phyloP scores from a whole-genome alignment of 1,140 invertebrate species.

The Zelostemma sp. region DNA sequence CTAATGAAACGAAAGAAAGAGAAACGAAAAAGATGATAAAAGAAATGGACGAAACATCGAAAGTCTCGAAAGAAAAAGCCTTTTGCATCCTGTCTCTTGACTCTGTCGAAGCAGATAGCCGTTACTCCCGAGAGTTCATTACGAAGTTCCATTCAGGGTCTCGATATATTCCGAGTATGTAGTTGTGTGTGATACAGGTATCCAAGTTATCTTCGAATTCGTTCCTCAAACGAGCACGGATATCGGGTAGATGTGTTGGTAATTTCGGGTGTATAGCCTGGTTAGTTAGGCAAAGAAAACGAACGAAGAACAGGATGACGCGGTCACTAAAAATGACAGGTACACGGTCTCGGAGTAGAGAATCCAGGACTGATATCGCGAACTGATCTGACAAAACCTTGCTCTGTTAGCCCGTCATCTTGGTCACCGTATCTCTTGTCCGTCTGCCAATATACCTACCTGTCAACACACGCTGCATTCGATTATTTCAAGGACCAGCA shows the following conservation, averaged over 20 bases:
- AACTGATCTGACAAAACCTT: slow-evolving; percentile 67
- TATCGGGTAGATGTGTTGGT: slow-evolving; percentile 39
- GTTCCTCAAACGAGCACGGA: slow-evolving; percentile 17
- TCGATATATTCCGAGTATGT: slow-evolving; percentile 12
- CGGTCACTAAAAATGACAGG: slow-evolving; percentile 70
- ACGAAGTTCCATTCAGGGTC: slow-evolving; percentile 42
- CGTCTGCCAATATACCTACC: slow-evolving; percentile 67
- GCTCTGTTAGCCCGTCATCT: slow-evolving; percentile 55
- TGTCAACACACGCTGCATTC: slow-evolving; percentile 71
- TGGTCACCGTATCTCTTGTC: slow-evolving; percentile 50
- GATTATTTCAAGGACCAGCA: slow-evolving; percentile 62
- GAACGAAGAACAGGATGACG: slow-evolving; percentile 60
- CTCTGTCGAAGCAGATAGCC: slow-evolving; percentile 40
- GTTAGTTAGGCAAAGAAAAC: slow-evolving; percentile 48
- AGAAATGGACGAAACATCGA: slow-evolving; percentile 29
- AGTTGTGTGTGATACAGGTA: slow-evolving; percentile 13
- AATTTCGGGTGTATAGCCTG: slow-evolving; percentile 48
- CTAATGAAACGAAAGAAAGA: slow-evolving; percentile 26
- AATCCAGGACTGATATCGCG: slow-evolving; percentile 61
- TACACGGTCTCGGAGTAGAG: slow-evolving; percentile 64
- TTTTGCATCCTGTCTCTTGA: slow-evolving; percentile 16
- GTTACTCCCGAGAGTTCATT: slow-evolving; percentile 43
- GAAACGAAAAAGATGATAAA: slow-evolving; percentile 2
- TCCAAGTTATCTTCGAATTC: slow-evolving; percentile 37
- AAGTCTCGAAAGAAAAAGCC: slow-evolving; percentile 20